A percentile compares a stretch with the other conserved stretches of the same genome.
These are phyloP conservation scores for Thaleichthys pacificus DNA, from an alignment of 2,797 vertebrate genomes.

Conservation along the genomic window DNA sequence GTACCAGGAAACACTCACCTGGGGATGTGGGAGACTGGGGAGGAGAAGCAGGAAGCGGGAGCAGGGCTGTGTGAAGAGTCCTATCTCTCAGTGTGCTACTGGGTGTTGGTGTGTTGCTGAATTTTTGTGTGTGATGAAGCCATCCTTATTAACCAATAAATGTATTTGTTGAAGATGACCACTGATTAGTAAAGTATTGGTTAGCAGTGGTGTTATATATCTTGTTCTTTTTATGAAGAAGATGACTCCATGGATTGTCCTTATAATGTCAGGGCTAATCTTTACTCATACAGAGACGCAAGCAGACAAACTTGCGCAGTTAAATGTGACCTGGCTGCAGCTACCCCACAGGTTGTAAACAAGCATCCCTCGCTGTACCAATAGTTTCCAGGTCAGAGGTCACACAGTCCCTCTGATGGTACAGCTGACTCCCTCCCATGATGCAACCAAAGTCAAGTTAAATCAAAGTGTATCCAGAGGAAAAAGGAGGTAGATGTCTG, in stretches of 20 bases:
- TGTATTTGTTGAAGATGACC: neutral
- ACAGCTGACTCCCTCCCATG: conserved; percentile 41
- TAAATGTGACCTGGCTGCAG: conserved; percentile 30
- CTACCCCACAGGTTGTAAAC: neutral
- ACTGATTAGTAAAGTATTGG: neutral
- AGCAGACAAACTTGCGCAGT: neutral
- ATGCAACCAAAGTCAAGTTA: conserved; percentile 40
- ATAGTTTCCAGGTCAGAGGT: conserved; percentile 38
- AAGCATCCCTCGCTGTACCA: conserved; percentile 11
- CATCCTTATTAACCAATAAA: neutral
- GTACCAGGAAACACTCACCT: conserved; percentile 25
- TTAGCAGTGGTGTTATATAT: no score
- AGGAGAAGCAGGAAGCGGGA: conserved; percentile 29
- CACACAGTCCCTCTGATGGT: conserved; percentile 12
- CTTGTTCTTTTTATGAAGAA: no score
- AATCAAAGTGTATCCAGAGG: conserved; percentile 37
- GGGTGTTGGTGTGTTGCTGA: neutral
- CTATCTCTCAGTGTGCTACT: neutral
- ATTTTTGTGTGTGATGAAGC: neutral
- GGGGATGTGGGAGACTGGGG: conserved; percentile 10
- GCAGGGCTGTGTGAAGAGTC: neutral
- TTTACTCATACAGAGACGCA: no score
- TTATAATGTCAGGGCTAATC: no score
- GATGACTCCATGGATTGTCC: no score
- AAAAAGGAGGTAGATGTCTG: conserved; percentile 25